Evolutionary conservation across 2,888 invertebrate genomes (phyloP), one percentile per base, ranked within the genome.

Genomic region (Cetonia aurata): DNA sequence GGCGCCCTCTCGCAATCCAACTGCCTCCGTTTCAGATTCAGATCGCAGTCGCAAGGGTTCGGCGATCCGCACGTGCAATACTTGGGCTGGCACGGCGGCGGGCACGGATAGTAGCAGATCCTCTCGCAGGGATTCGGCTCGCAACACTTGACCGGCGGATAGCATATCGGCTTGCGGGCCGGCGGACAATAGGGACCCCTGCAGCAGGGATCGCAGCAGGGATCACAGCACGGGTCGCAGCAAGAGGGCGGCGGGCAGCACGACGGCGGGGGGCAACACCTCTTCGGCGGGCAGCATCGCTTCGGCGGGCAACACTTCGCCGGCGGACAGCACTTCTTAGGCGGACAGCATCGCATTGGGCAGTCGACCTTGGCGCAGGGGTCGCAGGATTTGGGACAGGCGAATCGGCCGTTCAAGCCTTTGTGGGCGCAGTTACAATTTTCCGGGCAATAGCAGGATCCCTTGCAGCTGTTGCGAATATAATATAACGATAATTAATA

Each of bases 61-160:
- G 75, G 70, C 15, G 71, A 67, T 1, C 77, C 76, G 59, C 77
- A 78, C 8, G 75, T 69, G 70, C 78, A 78, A 48, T 76, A 78
- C 44, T 77, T 78, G 2, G 77, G 75, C 25, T 75, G 71, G 13
- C 71, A 71, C 0, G 73, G 74, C 25, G 31, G 52, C 13, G 72
- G 75, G 12, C 71, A 67, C 0, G 77, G 79, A 25, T 71, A 75
- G 59, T 73, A 75, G 56, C 79, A 79, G 19, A 79, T 78, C 53
- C 77, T 70, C 66, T 77, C 78, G 33, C 72, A 70, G 75, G 62
- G 78, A 75, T 48, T 83, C 78, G 37, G 82, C 80, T 59, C 84
- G 81, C 70, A 84, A 73, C 72, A 82, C 78, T 70, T 84, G 78
- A 74, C 79, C 78, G 70, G 80, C 67, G 72, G 77, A 71, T 72